phyloP scores from a whole-genome alignment of 2,797 vertebrate species.

The Centroberyx gerrardi region DNA sequence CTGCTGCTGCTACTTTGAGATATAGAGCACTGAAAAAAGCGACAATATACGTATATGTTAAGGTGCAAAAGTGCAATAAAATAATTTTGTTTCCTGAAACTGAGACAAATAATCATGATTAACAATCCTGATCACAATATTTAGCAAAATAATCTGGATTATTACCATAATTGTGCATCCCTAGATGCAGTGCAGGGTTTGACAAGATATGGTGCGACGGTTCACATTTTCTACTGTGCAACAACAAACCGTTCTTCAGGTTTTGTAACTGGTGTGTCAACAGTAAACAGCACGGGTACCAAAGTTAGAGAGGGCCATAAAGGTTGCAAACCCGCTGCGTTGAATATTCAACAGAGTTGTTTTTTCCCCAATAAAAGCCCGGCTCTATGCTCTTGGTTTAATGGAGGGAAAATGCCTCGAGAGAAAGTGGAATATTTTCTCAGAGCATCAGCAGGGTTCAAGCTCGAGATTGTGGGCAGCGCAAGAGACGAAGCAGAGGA shows the following conservation, averaged over 20 bases:
- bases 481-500: background rate
- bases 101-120: no score
- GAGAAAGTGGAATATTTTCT: conserved; percentile 33
- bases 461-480: background rate
- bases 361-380: conserved; percentile 72
- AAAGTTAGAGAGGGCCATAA: conserved; percentile 33
- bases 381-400: conserved; percentile 39
- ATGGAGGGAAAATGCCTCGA: conserved; percentile 64
- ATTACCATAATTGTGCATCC: no score
- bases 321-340: conserved; percentile 30
- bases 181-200: background rate
- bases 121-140: no score
- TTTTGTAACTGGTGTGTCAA: conserved; percentile 32
- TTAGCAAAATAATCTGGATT: no score
- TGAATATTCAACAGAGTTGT: conserved; percentile 71
- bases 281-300: conserved; percentile 41
- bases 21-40: no score
- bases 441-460: conserved; percentile 4
- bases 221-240: conserved; percentile 61
- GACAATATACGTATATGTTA: no score
- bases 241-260: background rate
- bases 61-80: no score
- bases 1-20: no score
- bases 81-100: no score
- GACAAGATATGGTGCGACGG: background rate